Base-by-base conservation (phyloP, 1,140 invertebrate genomes). In the Cydia pomonella region DNA sequence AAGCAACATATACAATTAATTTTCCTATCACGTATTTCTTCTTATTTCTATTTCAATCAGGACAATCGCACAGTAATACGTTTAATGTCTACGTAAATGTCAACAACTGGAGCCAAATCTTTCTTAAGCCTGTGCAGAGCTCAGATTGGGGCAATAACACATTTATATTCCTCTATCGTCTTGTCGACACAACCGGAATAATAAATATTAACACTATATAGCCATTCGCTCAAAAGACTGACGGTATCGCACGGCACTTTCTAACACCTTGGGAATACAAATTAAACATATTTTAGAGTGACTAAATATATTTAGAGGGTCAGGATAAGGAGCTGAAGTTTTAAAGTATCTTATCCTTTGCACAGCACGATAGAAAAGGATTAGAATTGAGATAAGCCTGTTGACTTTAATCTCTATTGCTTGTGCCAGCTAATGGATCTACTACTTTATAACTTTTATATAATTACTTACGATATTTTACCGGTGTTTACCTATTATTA, bases 141-240 rank as follows among this genome's bases (percentile, higher is more conserved):
- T 83, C 75, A 82, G 81, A 82, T 84, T 79, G 81, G 73, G 82
- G 78, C 80, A 76, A 81, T 83, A 85, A 82, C 84, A 74, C 78
- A 73, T 78, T 90, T 91, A 86, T 91, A 92, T 92, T 92, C 90
- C 72, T 76, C 29, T 75, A 74, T 75, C 86, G 85, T 85, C 77
- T 73, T 63, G 62, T 74, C 77, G 79, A 77, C 84, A 87, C 86
- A 85, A 78, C 81, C 80, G 79, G 90, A 90, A 92, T 92, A 92
- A 88, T 87, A 92, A 92, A 84, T 81, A 77, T 80, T 78, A 83
- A 81, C 80, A 85, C 77, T 78, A 80, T 76, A 84, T 75, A 85
- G 83, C 82, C 80, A 84, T 84, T 87, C 80, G 80, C 82, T 78
- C 83, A 89, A 88, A 84, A 89, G 87, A 87, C 88, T 82, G 80